A percentile compares a stretch with the other conserved stretches of the same genome.
phyloP scores from a whole-genome alignment of 2,797 vertebrate species.

The Gambelia wislizenii region DNA sequence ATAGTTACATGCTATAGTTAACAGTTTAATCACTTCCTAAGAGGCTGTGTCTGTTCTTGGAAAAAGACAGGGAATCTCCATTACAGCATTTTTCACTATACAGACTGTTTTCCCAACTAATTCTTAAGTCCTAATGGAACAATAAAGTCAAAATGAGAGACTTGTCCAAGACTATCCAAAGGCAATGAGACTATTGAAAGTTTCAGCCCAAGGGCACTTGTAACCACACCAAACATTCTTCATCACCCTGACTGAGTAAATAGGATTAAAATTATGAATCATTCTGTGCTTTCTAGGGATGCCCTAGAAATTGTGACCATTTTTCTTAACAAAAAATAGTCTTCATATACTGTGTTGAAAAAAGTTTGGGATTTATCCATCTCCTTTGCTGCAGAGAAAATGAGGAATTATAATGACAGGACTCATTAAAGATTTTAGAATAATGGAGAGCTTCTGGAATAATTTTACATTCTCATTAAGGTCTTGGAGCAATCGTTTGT shows the following conservation, averaged over 20 bases:
- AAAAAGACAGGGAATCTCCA: too few relatives aligned
- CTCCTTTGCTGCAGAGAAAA: slow-evolving; percentile 45
- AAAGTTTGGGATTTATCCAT: slow-evolving; percentile 24
- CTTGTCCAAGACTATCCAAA: neutral
- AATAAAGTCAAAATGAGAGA: neutral
- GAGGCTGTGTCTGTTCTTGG: too few relatives aligned
- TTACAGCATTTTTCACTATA: neutral
- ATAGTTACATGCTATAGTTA: neutral
- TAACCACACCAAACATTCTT: neutral
- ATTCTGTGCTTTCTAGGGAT: neutral
- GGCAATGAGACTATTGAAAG: neutral
- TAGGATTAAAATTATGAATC: neutral
- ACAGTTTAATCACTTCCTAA: neutral
- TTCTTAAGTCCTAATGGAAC: neutral
- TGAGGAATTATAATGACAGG: slow-evolving; percentile 2
- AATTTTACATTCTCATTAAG: slow-evolving; percentile 62
- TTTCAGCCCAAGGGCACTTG: neutral
- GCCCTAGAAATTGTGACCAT: neutral
- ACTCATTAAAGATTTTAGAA: slow-evolving; percentile 49
- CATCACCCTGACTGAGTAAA: neutral
- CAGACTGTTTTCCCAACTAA: neutral
- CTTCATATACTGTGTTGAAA: slow-evolving; percentile 33
- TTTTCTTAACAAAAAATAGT: slow-evolving; percentile 11
- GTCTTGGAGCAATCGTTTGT: slow-evolving; percentile 60
- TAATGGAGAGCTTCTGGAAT: slow-evolving; percentile 55